phyloP scores from a whole-genome alignment of 2,888 invertebrate genomes.

The Pollenia labialis region DNA sequence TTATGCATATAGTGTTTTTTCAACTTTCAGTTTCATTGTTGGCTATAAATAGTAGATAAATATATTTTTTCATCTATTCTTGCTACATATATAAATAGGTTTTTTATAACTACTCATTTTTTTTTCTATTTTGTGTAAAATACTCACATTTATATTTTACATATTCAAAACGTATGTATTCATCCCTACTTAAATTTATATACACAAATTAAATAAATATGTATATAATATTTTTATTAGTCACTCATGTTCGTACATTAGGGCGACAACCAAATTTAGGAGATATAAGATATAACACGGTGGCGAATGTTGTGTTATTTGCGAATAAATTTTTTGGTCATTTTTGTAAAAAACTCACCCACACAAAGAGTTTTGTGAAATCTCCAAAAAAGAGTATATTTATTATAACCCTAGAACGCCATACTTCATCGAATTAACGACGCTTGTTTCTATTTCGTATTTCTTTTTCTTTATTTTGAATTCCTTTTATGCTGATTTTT shows the following conservation, averaged over 20 bases:
- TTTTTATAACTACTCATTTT: neutral
- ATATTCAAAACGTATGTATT: neutral
- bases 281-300: too few species aligned
- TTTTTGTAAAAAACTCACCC: too few species aligned
- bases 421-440: too few species aligned
- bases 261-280: too few species aligned
- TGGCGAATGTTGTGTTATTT: too few species aligned
- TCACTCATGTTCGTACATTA: slow-evolving; percentile 68
- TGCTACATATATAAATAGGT: neutral
- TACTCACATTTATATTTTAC: neutral
- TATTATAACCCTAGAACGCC: too few species aligned
- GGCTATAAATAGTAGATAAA: slow-evolving; percentile 14
- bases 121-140: neutral
- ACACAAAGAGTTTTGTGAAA: too few species aligned
- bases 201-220: slow-evolving; percentile 28
- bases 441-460: too few species aligned
- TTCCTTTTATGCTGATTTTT: too few species aligned
- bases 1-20: neutral
- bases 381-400: too few species aligned
- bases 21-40: neutral
- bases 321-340: too few species aligned
- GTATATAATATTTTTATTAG: slow-evolving; percentile 62
- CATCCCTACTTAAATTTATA: neutral
- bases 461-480: too few species aligned
- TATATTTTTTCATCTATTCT: neutral